Evolutionary conservation across 2,888 invertebrate genomes (phyloP).

Genomic region (Neocrepidodera transversa): DNA sequence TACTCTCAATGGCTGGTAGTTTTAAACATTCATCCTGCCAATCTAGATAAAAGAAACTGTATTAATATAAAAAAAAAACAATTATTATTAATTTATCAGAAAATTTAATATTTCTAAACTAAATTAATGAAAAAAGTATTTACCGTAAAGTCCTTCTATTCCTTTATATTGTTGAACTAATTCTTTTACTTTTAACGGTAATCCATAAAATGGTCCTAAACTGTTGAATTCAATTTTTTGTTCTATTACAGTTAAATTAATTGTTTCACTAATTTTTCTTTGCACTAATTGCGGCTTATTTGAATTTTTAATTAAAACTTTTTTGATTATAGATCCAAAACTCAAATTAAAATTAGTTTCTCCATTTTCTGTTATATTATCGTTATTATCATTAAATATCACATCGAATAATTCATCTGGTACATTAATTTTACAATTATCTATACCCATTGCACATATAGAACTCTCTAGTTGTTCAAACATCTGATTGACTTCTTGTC

Average conservation of each 20-base stretch:
- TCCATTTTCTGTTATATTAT: constrained; percentile 15
- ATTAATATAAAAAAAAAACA: no score
- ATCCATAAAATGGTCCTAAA: constrained; percentile 75
- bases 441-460: constrained; percentile 59
- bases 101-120: no score
- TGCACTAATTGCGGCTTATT: constrained; percentile 40
- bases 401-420: constrained; percentile 48
- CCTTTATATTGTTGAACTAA: constrained; percentile 79
- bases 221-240: constrained; percentile 34
- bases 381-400: constrained; percentile 50
- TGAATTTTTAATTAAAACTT: constrained; percentile 53
- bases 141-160: constrained; percentile 84
- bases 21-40: constrained; percentile 95
- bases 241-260: constrained; percentile 38
- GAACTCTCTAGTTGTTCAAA: constrained; percentile 65
- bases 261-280: constrained; percentile 26
- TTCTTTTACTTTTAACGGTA: constrained; percentile 74
- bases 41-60: constrained; percentile 67
- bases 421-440: constrained; percentile 35
- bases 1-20: constrained; percentile 73
- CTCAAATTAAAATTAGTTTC: constrained; percentile 43
- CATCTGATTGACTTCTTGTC: constrained; percentile 56
- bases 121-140: constrained; percentile 47
- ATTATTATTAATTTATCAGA: neutral
- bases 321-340: constrained; percentile 50